Base-by-base conservation (phyloP, 2,888 invertebrate genomes). In the Lasioglossum marginatum region DNA sequence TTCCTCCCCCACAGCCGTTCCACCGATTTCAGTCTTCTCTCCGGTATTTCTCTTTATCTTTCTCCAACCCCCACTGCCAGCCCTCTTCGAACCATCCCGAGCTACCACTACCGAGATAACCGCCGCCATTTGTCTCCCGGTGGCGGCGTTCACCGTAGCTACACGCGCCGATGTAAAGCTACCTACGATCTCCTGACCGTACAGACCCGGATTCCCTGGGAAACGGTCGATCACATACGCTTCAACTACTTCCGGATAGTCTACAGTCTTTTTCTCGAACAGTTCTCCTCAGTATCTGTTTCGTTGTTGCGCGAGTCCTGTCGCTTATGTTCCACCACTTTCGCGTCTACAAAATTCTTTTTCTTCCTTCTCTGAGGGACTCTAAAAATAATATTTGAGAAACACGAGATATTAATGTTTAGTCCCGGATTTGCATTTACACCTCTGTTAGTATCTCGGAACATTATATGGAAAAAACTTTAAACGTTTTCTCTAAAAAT, bases 111-210 rank as follows among this genome's bases (percentile, higher is more conserved):
- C 70, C 52, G 63, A 91, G 89, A 92, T 91, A 93, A 92, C 91
- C 90, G 90, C 85, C 87, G 87, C 90, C 90, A 91, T 92, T 92
- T 92, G 92, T 92, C 90, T 92, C 88, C 87, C 72, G 27, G 83
- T 34, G 77, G 74, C 74, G 74, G 79, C 85, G 68, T 77, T 82
- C 78, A 76, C 72, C 81, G 74, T 43, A 87, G 82, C 34, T 88
- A 91, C 88, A 86, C 83, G 80, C 82, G 83, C 74, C 88, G 72
- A 84, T 79, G 82, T 89, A 85, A 85, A 86, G 77, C 87, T 85
- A 85, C 74, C 88, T 81, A 82, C 87, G 83, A 81, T 87, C 75
- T 81, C 37, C 86, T 86, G 89, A 87, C 86, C 83, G 86, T 77
- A 83, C 71, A 87, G 85, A 90, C 72, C 82, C 81, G 89, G 52